Base-by-base conservation (phyloP, 2,888 invertebrate species). In the Morpho achilles region DNA sequence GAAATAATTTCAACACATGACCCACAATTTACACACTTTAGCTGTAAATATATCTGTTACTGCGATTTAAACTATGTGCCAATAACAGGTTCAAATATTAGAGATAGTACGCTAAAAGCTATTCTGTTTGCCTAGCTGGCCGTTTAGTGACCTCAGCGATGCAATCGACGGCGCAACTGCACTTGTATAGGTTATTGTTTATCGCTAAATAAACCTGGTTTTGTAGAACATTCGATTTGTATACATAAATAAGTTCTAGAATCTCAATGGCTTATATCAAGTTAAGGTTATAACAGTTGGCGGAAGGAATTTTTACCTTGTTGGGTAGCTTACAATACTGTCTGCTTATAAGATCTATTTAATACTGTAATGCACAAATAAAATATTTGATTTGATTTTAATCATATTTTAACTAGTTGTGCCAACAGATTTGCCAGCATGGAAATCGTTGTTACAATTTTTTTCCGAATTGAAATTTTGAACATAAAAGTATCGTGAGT, bases 101-200 rank as follows among this genome's bases (percentile, higher is more conserved):
- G 55, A 55, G 55, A 49, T 43, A 39, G 43, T 50, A 39, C 55
- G 44, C 50, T 60, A 57, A 60, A 60, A 57, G 57, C 53, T 48
- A 44, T 60, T 54, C 44, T 60, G 53, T 60, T 60, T 60, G 60
- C 40, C 1, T 40, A 53, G 45, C 46, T 52, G 53, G 43, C 52
- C 52, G 52, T 47, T 52, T 47, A 57, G 44, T 57, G 58, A 62
- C 56, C 55, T 56, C 53, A 53, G 43, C 56, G 50, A 53, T 58
- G 48, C 60, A 60, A 60, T 60, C 48, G 49, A 55, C 44, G 59
- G 47, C 55, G 56, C 51, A 54, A 59, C 49, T 50, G 7, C 47
- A 50, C 46, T 44, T 60, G 50, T 53, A 16, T 50, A 46, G 32
- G 49, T 49, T 43, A 49, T 48, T 23, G 42, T 9, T 42, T 47